These are phyloP conservation scores for Brachyhypopomus occidentalis DNA, from an alignment of 2,113 vertebrate species.

Conservation along the genomic window DNA sequence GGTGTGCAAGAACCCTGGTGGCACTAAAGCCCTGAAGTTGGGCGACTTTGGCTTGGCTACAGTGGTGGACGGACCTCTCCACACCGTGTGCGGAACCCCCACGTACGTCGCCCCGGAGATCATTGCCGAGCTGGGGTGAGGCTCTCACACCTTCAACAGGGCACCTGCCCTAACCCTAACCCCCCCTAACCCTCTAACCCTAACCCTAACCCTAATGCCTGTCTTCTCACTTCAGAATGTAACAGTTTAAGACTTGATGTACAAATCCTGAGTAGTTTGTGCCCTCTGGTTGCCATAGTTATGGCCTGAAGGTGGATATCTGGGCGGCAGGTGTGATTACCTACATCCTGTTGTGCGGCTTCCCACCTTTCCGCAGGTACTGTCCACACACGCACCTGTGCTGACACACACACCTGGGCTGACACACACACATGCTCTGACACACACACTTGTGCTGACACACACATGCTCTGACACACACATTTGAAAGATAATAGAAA, in stretches of 20 bases:
- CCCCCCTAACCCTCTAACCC: no score
- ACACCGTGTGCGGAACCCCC: conserved; percentile 94
- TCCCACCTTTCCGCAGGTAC: conserved; percentile 96
- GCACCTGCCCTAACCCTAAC: no score
- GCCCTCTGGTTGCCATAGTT: conserved; percentile 71
- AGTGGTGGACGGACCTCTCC: conserved; percentile 90
- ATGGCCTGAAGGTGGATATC: conserved; percentile 96
- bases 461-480: background rate
- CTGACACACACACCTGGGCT: background rate
- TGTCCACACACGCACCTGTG: background rate
- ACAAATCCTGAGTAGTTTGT: background rate
- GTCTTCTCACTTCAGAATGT: no score
- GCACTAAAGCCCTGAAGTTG: conserved; percentile 92
- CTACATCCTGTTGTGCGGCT: conserved; percentile 95
- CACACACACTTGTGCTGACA: conserved; percentile 3
- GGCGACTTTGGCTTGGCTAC: conserved; percentile 97
- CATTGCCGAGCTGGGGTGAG: conserved; percentile 93
- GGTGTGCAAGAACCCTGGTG: conserved; percentile 92
- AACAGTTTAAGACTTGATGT: background rate
- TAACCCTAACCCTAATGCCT: no score
- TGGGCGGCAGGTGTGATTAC: conserved; percentile 98
- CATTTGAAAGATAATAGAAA: no score
- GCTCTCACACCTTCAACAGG: no score
- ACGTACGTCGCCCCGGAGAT: conserved; percentile 98
- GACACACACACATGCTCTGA: background rate